Conservation (phyloP, 2,888 invertebrate species). For the Melinaea menophilus region DNA sequence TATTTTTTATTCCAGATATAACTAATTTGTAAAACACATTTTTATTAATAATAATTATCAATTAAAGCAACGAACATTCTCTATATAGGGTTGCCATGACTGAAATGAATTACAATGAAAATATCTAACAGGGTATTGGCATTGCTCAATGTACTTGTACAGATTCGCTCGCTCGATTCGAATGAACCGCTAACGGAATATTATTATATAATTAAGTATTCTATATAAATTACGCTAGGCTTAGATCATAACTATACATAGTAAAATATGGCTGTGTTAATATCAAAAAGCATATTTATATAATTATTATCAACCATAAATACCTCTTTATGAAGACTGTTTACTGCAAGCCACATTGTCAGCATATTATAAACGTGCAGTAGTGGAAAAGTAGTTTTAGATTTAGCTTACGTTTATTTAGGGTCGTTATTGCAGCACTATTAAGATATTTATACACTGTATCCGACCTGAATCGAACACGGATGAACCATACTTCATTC, state of each 20-base stretch:
- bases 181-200: conserved; percentile 46
- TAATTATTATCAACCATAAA: conserved; percentile 64
- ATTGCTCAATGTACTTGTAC: conserved; percentile 52
- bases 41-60: neutral
- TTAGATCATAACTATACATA: conserved; percentile 40
- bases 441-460: conserved; percentile 5
- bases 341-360: conserved; percentile 59
- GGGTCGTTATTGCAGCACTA: conserved; percentile 15
- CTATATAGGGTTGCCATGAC: conserved; percentile 43
- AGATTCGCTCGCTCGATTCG: conserved; percentile 24
- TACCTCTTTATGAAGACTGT: conserved; percentile 64
- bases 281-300: conserved; percentile 72
- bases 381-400: conserved; percentile 21
- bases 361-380: conserved; percentile 39
- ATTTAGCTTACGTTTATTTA: conserved; percentile 18
- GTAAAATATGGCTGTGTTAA: conserved; percentile 74
- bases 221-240: conserved; percentile 37
- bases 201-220: conserved; percentile 39
- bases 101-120: conserved; percentile 32
- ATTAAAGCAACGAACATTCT: conserved; percentile 1
- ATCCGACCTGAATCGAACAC: neutral
- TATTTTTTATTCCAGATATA: no score
- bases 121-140: conserved; percentile 52
- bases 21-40: neutral
- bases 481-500: no score